Evolutionary conservation across 2,888 invertebrate species (phyloP), one percentile per base, ranked within the genome.

Genomic region (Mythimna loreyi): DNA sequence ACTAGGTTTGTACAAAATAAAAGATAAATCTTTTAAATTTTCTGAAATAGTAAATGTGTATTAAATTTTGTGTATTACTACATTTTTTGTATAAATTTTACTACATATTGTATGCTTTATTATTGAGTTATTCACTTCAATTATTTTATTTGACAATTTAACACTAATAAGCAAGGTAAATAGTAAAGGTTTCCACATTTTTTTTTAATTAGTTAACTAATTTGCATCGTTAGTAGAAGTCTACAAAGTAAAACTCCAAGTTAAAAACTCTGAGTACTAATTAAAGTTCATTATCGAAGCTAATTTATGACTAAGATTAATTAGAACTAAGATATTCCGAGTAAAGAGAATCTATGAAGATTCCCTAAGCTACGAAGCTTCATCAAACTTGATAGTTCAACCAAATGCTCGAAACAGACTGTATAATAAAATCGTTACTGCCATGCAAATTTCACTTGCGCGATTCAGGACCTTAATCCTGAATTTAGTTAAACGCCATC

Each of bases 401-500:
- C 47, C 47, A 50, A 64, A 75, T 66, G 21, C 49, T 56, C 25
- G 61, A 71, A 61, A 71, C 59, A 57, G 75, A 65, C 61, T 67
- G 71, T 62, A 67, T 64, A 76, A 72, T 76, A 63, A 72, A 64
- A 72, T 64, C 68, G 55, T 79, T 72, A 68, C 53, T 56, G 50
- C 53, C 57, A 69, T 79, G 72, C 72, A 80, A 79, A 77, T 80
- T 67, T 56, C 43, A 52, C 63, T 28, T 52, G 73, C 47, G 80
- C 66, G 55, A 77, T 80, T 61, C 52, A 56, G 57, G 57, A 67
- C 69, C 65, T 55, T 64, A 80, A 65, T 79, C 56, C 65, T 25
- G 30, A 74, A 63, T 72, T 68, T 28, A 71, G 47, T 65, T 69
- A 52, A 71, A 60, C 73, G 72, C 68, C 72, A 76, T 69, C 68